Evolutionary conservation across 2,888 invertebrate species (phyloP), one percentile per base, ranked within the genome.

Genomic region (Xylocampa areola): DNA sequence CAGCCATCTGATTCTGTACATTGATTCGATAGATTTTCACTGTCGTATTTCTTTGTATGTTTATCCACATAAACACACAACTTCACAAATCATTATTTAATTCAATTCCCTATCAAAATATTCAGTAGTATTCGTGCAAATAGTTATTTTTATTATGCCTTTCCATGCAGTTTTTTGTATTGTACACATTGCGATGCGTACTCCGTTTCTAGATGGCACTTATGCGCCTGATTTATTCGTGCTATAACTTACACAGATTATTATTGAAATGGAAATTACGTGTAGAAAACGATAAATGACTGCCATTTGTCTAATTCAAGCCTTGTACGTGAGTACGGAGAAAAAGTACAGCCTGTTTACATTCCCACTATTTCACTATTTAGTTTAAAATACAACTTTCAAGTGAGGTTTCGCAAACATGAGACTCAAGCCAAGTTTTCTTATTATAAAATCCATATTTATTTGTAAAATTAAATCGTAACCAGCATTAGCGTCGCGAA

Each of bases 191-290:
- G 19, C 49, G 3, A 27, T 29, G 36, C 32, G 59, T 48, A 33
- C 43, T 39, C 13, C 58, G 47, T 58, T 40, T n/a, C n/a, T n/a
- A n/a, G 52, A 50, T 55, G 50, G 65, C 48, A 58, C 68, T 72
- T 73, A 82, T 74, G 74, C 52, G 54, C 63, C 73, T 80, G 85
- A 86, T 82, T 79, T 80, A 86, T 84, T 57, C 47, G 27, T 40
- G 64, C 77, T 71, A 84, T 86, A 82, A 80, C 73, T 86, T 79
- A 81, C 71, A 71, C 58, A 79, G 78, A 82, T 84, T 80, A 84
- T 82, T 81, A 79, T 83, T 82, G 78, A 77, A 81, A 80, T 81
- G 78, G 69, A 77, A 82, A 84, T 81, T 80, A 78, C 73, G 73
- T 80, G 77, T 73, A 80, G 82, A 80, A 82, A 77, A 72, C 74